These are phyloP conservation scores for Danio albolineatus DNA, from an alignment of 2,797 vertebrate species.

Conservation along the genomic window DNA sequence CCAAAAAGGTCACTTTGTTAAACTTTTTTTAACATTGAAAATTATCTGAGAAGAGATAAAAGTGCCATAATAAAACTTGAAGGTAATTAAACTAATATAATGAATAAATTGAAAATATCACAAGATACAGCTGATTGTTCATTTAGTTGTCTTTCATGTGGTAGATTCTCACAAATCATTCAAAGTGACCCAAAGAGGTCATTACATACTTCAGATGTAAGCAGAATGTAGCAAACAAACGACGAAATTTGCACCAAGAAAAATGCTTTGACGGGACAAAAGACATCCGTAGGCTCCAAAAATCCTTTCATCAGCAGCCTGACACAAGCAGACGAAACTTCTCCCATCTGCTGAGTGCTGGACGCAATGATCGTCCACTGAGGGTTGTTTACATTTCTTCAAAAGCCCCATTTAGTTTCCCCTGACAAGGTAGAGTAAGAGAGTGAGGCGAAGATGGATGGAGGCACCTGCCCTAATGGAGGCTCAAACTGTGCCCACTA, in stretches of 20 bases:
- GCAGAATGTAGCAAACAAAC: constrained; percentile 1
- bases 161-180: background rate
- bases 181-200: background rate
- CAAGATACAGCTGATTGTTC: no score
- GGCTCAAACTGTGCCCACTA: constrained; percentile 99
- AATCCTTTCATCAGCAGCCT: constrained; percentile 26
- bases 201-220: constrained; percentile 11
- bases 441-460: constrained; percentile 98
- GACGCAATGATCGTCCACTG: constrained; percentile 91
- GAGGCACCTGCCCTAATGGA: constrained; percentile 99
- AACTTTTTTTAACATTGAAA: no score
- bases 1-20: no score
- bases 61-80: no score
- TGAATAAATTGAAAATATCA: no score
- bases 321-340: constrained; percentile 35
- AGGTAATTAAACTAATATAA: no score
- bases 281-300: constrained; percentile 13
- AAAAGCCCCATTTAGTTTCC: constrained; percentile 97
- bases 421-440: constrained; percentile 98
- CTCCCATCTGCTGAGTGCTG: constrained; percentile 46
- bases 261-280: constrained; percentile 41
- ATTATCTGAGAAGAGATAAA: no score
- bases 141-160: no score
- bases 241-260: constrained; percentile 23
- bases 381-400: constrained; percentile 99